Conservation (phyloP, 2,113 vertebrate species). For the Diphyllodes magnificus region DNA sequence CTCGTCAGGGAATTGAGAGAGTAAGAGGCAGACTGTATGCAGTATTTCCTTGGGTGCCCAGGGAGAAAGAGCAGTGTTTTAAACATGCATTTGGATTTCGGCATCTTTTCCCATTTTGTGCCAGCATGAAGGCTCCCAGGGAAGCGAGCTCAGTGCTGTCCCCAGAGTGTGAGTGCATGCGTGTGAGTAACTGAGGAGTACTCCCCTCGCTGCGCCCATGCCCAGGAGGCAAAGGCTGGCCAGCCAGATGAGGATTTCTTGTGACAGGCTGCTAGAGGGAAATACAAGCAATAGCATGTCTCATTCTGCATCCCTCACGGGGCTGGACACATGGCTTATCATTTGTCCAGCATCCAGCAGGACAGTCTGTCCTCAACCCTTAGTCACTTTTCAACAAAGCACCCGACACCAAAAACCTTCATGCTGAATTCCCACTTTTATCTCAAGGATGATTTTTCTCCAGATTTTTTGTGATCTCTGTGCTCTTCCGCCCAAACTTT, state of each 20-base stretch:
- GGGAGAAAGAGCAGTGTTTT: not conserved
- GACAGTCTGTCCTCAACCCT: constrained; percentile 26
- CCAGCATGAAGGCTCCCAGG: not conserved
- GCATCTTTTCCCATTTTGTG: not conserved
- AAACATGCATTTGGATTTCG: not conserved
- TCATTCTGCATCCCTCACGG: not conserved
- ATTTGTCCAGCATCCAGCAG: constrained; percentile 26
- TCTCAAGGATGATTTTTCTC: not conserved
- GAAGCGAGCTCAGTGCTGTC: not conserved
- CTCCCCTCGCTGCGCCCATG: not conserved
- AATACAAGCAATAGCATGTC: not conserved
- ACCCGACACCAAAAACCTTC: not conserved
- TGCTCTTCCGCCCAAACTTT: constrained; percentile 9
- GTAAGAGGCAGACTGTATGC: not conserved
- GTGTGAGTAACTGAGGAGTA: not conserved
- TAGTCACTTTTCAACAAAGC: not conserved
- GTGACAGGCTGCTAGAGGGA: constrained; percentile 43
- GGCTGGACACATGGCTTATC: constrained; percentile 6
- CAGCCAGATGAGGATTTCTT: constrained; percentile 34
- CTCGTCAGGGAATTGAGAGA: not conserved
- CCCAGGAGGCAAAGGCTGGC: not conserved
- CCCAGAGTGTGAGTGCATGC: not conserved
- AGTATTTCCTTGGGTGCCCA: not conserved
- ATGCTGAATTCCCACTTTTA: not conserved
- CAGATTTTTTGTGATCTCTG: not conserved